Percentiles rank a stretch among this genome's conserved stretches.
Evolutionary conservation across 1,140 invertebrate species (phyloP).

Genomic region (Drosophila lowei): DNA sequence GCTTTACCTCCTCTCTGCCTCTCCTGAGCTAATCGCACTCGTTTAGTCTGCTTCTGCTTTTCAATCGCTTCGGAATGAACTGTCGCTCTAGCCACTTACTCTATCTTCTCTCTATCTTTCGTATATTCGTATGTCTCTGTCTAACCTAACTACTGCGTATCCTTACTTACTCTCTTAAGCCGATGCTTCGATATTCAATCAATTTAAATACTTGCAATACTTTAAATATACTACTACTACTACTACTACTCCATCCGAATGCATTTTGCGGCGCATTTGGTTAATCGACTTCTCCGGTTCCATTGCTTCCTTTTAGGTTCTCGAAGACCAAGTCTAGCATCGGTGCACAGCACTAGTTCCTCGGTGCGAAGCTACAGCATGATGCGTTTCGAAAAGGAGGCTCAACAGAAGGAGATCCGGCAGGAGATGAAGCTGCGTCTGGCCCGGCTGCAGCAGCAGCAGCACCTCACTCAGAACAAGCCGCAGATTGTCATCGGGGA

Average conservation of each 20-base stretch:
- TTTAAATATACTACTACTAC: not conserved
- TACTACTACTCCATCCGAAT: not conserved
- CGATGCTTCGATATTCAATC: constrained; percentile 45
- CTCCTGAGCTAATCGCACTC: constrained; percentile 26
- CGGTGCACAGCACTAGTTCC: constrained; percentile 90
- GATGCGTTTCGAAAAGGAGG: constrained; percentile 89
- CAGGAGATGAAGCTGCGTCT: constrained; percentile 89
- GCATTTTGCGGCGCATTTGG: not conserved
- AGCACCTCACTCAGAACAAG: constrained; percentile 77
- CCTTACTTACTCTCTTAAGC: constrained; percentile 28
- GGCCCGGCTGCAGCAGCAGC: constrained; percentile 85
- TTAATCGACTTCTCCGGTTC: not conserved
- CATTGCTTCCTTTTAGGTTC: constrained; percentile 85
- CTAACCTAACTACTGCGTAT: constrained; percentile 3
- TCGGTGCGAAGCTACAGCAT: constrained; percentile 91
- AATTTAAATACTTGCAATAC: constrained; percentile 35
- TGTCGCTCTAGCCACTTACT: constrained; percentile 37
- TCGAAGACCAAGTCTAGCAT: constrained; percentile 91
- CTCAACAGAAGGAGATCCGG: constrained; percentile 89
- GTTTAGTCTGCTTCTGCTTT: constrained; percentile 33
- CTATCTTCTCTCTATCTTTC: constrained; percentile 14
- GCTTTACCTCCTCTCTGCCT: not conserved
- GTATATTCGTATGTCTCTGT: constrained; percentile 18
- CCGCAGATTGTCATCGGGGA: constrained; percentile 82
- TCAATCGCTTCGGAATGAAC: constrained; percentile 37